Conservation (phyloP, 53 echinoderm and acorn worm species). For the Henricia sp. region DNA sequence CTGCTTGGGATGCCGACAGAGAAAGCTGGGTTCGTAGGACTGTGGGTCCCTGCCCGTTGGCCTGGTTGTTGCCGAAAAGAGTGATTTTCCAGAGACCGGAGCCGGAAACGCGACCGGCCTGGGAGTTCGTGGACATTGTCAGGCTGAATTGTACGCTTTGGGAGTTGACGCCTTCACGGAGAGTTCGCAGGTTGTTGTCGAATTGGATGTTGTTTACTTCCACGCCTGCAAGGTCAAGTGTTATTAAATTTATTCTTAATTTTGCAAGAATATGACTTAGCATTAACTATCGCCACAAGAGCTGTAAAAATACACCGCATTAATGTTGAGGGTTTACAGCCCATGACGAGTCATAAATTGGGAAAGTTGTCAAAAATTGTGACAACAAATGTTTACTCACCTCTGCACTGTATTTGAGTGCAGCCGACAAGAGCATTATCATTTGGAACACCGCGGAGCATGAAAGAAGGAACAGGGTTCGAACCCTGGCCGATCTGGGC, state of each 20-base stretch:
- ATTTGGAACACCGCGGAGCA: constrained; percentile 67
- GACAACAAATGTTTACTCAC: too few relatives aligned
- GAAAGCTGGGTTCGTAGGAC: constrained; percentile 46
- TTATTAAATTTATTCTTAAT: too few relatives aligned
- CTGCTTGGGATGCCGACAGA: constrained; percentile 47
- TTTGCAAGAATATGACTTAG: too few relatives aligned
- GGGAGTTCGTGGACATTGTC: constrained; percentile 58
- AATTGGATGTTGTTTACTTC: constrained; percentile 62
- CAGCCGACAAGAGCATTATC: constrained; percentile 74
- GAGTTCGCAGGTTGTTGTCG: constrained; percentile 13
- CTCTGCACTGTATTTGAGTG: constrained; percentile 70
- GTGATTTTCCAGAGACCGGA: constrained; percentile 64
- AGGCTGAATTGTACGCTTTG: constrained; percentile 71
- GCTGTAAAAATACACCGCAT: too few relatives aligned
- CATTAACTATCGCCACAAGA: too few relatives aligned
- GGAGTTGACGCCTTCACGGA: constrained; percentile 67
- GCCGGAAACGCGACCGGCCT: constrained; percentile 78
- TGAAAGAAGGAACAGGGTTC: constrained; percentile 60
- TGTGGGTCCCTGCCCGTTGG: constrained; percentile 66
- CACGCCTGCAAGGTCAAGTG: too few relatives aligned
- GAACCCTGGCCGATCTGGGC: constrained; percentile 71
- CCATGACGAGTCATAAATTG: too few relatives aligned
- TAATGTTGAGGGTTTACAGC: too few relatives aligned
- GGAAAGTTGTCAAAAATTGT: too few relatives aligned
- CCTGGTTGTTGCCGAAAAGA: constrained; percentile 71